phyloP scores from a whole-genome alignment of 2,113 vertebrate genomes.

The Paedocypris sp. region DNA sequence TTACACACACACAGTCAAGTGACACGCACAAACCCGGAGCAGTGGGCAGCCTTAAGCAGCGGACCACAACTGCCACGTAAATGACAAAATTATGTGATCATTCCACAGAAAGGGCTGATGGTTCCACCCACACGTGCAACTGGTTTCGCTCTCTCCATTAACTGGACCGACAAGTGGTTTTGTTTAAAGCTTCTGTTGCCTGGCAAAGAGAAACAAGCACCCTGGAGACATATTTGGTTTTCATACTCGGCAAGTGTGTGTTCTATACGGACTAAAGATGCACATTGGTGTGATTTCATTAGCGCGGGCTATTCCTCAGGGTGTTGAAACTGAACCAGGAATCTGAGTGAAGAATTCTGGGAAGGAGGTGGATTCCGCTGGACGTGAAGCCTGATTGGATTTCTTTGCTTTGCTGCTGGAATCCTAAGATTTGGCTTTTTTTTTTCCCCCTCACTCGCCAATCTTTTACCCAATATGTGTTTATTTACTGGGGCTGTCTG shows the following conservation, averaged over 20 bases:
- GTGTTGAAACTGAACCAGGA: conserved; percentile 3
- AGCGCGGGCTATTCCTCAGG: conserved; percentile 18
- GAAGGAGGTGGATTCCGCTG: background rate
- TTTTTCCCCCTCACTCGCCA: background rate
- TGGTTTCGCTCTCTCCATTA: conserved; percentile 15
- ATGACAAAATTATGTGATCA: no score
- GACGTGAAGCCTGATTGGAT: conserved; percentile 28
- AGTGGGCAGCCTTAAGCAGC: no score
- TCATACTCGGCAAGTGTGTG: background rate
- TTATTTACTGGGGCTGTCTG: conserved; percentile 37
- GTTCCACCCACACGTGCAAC: conserved; percentile 24
- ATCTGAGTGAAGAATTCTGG: background rate
- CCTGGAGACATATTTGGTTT: background rate
- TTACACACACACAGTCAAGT: no score
- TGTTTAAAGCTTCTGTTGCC: conserved; percentile 7
- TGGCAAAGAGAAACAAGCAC: conserved; percentile 9
- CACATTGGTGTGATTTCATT: conserved; percentile 20
- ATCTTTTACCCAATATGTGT: conserved; percentile 2
- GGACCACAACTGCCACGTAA: no score
- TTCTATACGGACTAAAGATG: conserved; percentile 4
- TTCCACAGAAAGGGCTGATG: background rate
- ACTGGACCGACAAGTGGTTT: conserved; percentile 13
- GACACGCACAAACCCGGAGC: no score
- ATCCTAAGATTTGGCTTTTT: background rate
- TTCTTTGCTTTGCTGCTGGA: conserved; percentile 5